Conservation (phyloP, 2,113 vertebrate species). For the Elanus axillaris region DNA sequence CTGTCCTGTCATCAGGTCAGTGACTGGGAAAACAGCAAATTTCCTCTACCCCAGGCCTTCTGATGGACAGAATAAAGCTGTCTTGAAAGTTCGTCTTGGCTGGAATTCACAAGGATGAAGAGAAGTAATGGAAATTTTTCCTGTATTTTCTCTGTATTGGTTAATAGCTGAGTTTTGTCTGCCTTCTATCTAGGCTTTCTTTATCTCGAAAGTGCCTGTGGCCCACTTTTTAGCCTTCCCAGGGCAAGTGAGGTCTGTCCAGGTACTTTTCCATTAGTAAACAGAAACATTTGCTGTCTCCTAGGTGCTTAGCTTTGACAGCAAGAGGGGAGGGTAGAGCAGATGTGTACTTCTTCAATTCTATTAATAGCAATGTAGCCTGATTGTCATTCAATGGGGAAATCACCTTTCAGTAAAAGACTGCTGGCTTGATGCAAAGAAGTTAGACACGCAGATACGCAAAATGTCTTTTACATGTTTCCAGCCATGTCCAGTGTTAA, state of each 20-base stretch:
- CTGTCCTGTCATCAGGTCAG: not conserved
- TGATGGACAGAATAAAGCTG: not conserved
- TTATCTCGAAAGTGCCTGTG: not conserved
- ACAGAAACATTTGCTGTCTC: conserved; percentile 55
- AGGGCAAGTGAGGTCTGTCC: conserved; percentile 22
- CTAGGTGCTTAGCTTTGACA: conserved; percentile 43
- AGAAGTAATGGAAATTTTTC: not conserved
- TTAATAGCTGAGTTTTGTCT: not conserved
- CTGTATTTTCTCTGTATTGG: not conserved
- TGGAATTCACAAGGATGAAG: not conserved
- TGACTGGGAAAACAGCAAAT: not conserved
- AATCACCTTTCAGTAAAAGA: conserved; percentile 26
- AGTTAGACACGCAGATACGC: not conserved
- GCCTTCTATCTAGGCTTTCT: not conserved
- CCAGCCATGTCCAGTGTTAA: not conserved
- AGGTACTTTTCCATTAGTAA: conserved; percentile 57
- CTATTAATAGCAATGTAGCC: conserved; percentile 50
- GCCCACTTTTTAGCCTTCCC: conserved; percentile 12
- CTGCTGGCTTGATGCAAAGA: not conserved
- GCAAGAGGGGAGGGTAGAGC: not conserved
- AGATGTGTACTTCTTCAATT: conserved; percentile 38
- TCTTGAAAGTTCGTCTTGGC: not conserved
- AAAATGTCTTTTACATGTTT: not conserved
- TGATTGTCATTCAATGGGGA: conserved; percentile 49
- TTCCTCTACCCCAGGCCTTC: not conserved